Evolutionary conservation across 2,113 vertebrate genomes (phyloP), one percentile per base, ranked within the genome.

Genomic region (Sceloporus tristichus): DNA sequence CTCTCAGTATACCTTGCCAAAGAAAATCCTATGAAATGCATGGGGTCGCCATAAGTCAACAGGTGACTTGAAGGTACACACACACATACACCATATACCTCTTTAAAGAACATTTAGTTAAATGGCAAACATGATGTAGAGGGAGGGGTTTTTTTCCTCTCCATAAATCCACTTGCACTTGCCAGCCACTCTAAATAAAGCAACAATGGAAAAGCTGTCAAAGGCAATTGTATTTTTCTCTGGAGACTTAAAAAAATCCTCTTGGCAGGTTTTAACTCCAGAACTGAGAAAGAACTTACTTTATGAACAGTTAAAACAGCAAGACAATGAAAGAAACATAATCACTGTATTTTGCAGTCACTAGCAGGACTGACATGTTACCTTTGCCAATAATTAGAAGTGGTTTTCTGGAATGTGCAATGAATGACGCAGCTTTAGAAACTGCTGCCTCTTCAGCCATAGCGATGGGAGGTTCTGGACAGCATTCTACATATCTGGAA

Each of bases 381-480:
- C 98, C 99, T 98, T 99, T 99, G 38, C 99, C 98, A 42, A 99
- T 89, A 93, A 99, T 97, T 7, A 99, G 87, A 56, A 99, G 97
- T n/a, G 99, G 98, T 78, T 97, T 97, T 88, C 95, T 96, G 80
- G 98, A 97, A 48, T 74, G 84, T 95, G 95, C 96, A 81, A 99
- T 86, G 38, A 97, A 74, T 76, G 97, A 95, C 0, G 89, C 91
- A 19, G 98, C 98, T 87, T 87, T 78, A 1, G 82, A 79, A 4
- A 99, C 92, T 14, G 97, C 96, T 10, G 92, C 79, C 0, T 75
- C 38, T 11, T 98, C 96, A 29, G 98, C 98, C 85, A 95, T 88
- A 93, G 97, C 97, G 79, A 98, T 1, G 0, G 99, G 98, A 89
- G 98, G 97, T 27, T 97, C 93, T 38, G 96, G 91, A 93, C 98